Evolutionary conservation across 1,140 invertebrate species (phyloP).

Genomic region (Triops longicaudatus): DNA sequence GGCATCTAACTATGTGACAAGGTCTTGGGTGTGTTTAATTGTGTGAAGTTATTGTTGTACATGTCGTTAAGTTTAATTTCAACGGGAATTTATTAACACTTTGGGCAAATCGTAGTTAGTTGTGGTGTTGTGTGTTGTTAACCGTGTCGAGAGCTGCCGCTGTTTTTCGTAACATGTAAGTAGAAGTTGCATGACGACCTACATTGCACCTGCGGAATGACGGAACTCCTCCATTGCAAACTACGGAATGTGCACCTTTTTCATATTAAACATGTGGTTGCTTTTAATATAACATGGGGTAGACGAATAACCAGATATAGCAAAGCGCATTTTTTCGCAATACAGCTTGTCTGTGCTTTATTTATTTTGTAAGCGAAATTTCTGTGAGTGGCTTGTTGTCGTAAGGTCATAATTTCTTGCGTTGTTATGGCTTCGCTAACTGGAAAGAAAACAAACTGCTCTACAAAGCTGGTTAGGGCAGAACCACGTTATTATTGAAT

Average conservation of each 20-base stretch:
- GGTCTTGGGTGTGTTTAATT: neutral
- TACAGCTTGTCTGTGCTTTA: neutral
- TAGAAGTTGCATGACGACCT: neutral
- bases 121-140: neutral
- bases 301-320: neutral
- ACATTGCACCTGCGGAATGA: too few relatives aligned
- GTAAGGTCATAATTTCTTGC: neutral
- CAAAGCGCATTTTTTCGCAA: neutral
- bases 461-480: neutral
- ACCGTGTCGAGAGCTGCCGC: neutral
- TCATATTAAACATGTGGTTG: neutral
- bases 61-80: neutral
- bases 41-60: neutral
- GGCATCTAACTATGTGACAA: neutral
- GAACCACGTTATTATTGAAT: neutral
- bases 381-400: neutral
- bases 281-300: neutral
- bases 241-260: neutral
- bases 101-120: neutral
- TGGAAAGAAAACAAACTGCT: neutral
- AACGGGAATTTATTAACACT: neutral
- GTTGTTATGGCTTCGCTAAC: conserved; percentile 15
- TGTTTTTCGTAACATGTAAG: conserved; percentile 5
- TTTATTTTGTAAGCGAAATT: neutral
- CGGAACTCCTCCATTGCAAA: neutral